These are phyloP conservation scores for Drosophila bifasciata DNA, from an alignment of 1,140 invertebrate species.

Conservation along the genomic window DNA sequence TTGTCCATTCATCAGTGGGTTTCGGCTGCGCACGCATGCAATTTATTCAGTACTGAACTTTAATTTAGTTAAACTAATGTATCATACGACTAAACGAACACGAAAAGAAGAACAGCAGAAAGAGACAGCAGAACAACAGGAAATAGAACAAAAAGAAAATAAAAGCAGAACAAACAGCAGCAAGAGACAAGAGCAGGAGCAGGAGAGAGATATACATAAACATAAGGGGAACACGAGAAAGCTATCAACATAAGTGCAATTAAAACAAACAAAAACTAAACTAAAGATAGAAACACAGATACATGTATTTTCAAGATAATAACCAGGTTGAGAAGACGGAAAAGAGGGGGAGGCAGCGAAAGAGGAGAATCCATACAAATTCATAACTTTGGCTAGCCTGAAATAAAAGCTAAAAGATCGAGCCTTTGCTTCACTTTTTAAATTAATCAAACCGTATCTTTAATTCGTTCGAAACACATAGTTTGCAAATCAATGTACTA, in stretches of 20 bases:
- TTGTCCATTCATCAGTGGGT: constrained; percentile 8
- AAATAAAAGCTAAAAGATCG: too few relatives aligned
- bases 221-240: constrained; percentile 9
- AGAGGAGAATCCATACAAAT: too few relatives aligned
- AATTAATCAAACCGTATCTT: too few relatives aligned
- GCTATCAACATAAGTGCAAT: constrained; percentile 73
- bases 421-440: too few relatives aligned
- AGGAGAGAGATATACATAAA: background rate
- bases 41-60: constrained; percentile 67
- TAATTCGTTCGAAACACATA: too few relatives aligned
- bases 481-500: too few relatives aligned
- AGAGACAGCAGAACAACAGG: background rate
- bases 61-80: constrained; percentile 60
- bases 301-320: constrained; percentile 10
- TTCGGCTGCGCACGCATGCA: constrained; percentile 26
- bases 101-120: constrained; percentile 25
- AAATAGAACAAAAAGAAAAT: constrained; percentile 37
- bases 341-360: constrained; percentile 1
- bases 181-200: constrained; percentile 24
- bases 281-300: constrained; percentile 7
- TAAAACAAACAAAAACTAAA: constrained; percentile 42
- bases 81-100: constrained; percentile 16
- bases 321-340: background rate
- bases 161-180: constrained; percentile 39
- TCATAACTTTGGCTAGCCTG: too few relatives aligned